These are phyloP conservation scores for Danio aesculapii DNA, from an alignment of 2,797 vertebrate genomes.

Conservation along the genomic window DNA sequence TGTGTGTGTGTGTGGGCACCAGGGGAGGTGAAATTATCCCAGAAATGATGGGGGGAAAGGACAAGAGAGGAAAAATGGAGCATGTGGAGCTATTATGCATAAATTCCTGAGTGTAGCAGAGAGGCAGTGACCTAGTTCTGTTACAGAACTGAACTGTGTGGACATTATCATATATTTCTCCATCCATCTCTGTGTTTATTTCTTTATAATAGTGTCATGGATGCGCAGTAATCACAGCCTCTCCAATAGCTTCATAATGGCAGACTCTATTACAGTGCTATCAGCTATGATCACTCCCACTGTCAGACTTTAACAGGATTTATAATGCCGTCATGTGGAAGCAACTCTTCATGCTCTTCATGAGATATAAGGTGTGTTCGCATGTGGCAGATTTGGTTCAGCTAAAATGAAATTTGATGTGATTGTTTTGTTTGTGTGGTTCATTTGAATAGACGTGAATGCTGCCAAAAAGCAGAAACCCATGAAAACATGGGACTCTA, in stretches of 20 bases:
- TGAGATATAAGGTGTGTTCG: not conserved
- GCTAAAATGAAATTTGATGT: too few relatives aligned
- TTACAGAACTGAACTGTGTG: slow-evolving; percentile 17
- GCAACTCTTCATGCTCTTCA: not conserved
- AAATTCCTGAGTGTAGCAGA: slow-evolving; percentile 49
- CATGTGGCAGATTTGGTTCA: too few relatives aligned
- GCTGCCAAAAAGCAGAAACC: too few relatives aligned
- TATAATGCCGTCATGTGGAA: not conserved
- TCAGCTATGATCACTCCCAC: not conserved
- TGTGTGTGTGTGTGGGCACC: not conserved
- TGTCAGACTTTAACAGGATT: slow-evolving; percentile 7
- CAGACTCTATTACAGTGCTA: not conserved
- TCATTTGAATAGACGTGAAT: too few relatives aligned
- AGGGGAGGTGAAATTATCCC: slow-evolving; percentile 44
- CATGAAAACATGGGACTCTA: too few relatives aligned
- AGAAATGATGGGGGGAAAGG: slow-evolving; percentile 4
- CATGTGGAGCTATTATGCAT: slow-evolving; percentile 48
- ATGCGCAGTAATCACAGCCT: slow-evolving; percentile 7
- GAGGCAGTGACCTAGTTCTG: slow-evolving; percentile 60
- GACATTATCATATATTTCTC: slow-evolving; percentile 13
- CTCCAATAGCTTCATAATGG: slow-evolving; percentile 4
- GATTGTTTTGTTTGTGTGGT: too few relatives aligned
- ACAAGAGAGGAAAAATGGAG: slow-evolving; percentile 48
- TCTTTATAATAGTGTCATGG: not conserved
- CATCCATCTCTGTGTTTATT: slow-evolving; percentile 10